These are phyloP conservation scores for Peromyscus aztecus DNA, from an alignment of 2,797 vertebrate species.

Conservation along the genomic window DNA sequence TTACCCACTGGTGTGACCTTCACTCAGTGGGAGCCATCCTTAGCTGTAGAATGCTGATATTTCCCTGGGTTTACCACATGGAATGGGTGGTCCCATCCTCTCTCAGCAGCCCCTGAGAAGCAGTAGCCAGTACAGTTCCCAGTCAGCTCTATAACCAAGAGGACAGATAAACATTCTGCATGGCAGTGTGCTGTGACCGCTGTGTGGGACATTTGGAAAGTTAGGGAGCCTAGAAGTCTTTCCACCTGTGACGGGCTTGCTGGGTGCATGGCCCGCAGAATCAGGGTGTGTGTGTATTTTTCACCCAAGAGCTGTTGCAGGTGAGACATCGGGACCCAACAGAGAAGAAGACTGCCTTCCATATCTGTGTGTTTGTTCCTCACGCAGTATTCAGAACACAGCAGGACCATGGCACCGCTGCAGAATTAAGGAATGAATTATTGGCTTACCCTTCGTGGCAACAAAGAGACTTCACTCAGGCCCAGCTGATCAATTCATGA, in stretches of 20 bases:
- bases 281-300: neutral
- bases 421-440: neutral
- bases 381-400: fast-evolving
- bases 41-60: neutral
- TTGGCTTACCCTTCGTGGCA: neutral
- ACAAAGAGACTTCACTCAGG: neutral
- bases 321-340: neutral
- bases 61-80: neutral
- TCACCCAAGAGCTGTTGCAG: neutral
- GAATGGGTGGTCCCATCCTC: too few species aligned
- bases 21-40: too few species aligned
- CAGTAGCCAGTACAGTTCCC: fast-evolving
- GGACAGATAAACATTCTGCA: neutral
- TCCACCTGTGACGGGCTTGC: too few species aligned
- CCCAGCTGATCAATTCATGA: neutral
- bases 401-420: fast-evolving
- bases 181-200: too few species aligned
- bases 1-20: too few species aligned
- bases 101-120: neutral
- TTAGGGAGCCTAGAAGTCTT: neutral
- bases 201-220: fast-evolving
- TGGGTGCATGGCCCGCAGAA: fast-evolving
- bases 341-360: fast-evolving
- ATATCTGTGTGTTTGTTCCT: fast-evolving
- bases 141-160: neutral